Conservation (phyloP, 2,888 invertebrate species). For the Hirtodrosophila histrioides region DNA sequence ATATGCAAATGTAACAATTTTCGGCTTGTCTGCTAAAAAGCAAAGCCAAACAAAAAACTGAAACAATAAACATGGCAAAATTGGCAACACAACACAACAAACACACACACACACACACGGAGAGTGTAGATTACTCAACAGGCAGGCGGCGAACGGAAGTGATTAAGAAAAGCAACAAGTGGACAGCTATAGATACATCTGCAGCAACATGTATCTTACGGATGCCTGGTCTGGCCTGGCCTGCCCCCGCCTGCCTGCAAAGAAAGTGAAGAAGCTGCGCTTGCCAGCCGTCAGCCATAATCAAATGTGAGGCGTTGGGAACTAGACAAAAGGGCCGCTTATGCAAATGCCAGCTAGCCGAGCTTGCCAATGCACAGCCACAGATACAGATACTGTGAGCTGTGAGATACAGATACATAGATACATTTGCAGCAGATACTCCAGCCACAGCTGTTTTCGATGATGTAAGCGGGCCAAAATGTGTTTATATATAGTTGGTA, state of each 20-base stretch:
- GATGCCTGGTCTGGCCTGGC: conserved; percentile 8
- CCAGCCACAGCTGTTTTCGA: conserved; percentile 39
- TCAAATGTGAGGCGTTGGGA: conserved; percentile 51
- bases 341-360: conserved; percentile 60
- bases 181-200: conserved; percentile 27
- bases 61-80: conserved; percentile 49
- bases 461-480: conserved; percentile 65
- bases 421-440: too few species aligned
- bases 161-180: conserved; percentile 66
- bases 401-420: too few species aligned
- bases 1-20: conserved; percentile 32
- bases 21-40: conserved; percentile 17
- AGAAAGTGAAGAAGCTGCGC: conserved; percentile 70
- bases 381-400: conserved; percentile 47
- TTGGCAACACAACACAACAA: conserved; percentile 49
- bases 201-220: conserved; percentile 41
- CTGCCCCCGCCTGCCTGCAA: conserved; percentile 13
- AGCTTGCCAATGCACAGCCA: conserved; percentile 3
- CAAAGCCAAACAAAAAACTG: conserved; percentile 8
- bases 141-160: conserved; percentile 66
- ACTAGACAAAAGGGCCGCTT: conserved; percentile 71
- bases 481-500: conserved; percentile 5
- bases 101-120: conserved; percentile 2
- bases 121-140: conserved; percentile 63
- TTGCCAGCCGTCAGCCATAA: conserved; percentile 30